phyloP scores from a whole-genome alignment of 1,140 invertebrate species.

The Leptinotarsa lineolata region DNA sequence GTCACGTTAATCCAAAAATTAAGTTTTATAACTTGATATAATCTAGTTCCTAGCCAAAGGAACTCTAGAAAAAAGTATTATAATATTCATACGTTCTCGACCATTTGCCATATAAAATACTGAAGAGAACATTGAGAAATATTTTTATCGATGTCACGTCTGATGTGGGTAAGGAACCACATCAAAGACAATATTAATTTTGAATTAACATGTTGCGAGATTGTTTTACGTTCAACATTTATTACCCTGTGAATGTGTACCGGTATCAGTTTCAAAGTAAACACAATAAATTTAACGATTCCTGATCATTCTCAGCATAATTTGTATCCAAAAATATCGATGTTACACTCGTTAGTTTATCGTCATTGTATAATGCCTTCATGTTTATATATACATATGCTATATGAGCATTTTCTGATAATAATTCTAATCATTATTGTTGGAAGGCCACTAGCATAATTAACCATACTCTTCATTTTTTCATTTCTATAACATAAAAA shows the following conservation, averaged over 20 bases:
- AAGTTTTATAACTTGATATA: too few relatives aligned
- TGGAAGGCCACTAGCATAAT: too few relatives aligned
- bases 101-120: too few relatives aligned
- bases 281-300: conserved; percentile 7
- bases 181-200: conserved; percentile 4
- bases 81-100: too few relatives aligned
- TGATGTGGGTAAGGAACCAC: neutral
- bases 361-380: neutral
- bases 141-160: neutral
- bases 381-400: neutral
- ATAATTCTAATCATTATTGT: too few relatives aligned
- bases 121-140: too few relatives aligned
- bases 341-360: neutral
- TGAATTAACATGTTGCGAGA: neutral
- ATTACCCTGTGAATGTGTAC: neutral
- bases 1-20: too few relatives aligned
- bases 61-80: too few relatives aligned
- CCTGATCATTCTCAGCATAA: neutral
- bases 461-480: too few relatives aligned
- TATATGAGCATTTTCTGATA: too few relatives aligned
- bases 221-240: neutral
- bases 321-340: neutral
- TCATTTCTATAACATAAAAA: too few relatives aligned
- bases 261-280: neutral
- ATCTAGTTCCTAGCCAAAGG: too few relatives aligned